Percentiles rank a stretch among this genome's conserved stretches.
Evolutionary conservation across 2,113 vertebrate genomes (phyloP).

Genomic region (Syngnathus scovelli): DNA sequence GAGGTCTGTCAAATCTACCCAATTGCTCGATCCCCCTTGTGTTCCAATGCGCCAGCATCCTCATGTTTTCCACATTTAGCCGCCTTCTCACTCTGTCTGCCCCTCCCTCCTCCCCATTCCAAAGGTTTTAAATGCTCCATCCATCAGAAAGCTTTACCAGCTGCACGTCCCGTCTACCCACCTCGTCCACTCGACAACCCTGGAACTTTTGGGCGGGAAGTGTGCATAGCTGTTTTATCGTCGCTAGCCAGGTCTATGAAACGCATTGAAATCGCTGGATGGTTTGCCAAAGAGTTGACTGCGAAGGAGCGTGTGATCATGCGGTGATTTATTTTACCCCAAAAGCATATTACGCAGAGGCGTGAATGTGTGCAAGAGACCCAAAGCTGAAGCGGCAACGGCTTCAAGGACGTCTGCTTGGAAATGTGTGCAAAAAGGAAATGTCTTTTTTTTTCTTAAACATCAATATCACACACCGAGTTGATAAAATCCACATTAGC

Average conservation of each 20-base stretch:
- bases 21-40: slow-evolving; percentile 50
- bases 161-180: slow-evolving; percentile 36
- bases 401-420: slow-evolving; percentile 20
- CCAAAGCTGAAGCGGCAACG: slow-evolving; percentile 21
- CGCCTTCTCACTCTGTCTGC: slow-evolving; percentile 40
- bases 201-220: slow-evolving; percentile 61
- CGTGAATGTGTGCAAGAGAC: slow-evolving; percentile 39
- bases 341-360: slow-evolving; percentile 54
- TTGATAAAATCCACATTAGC: slow-evolving; percentile 68
- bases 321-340: slow-evolving; percentile 61
- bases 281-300: slow-evolving; percentile 44
- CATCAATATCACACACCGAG: slow-evolving; percentile 59
- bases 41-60: slow-evolving; percentile 43
- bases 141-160: slow-evolving; percentile 62
- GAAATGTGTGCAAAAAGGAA: slow-evolving; percentile 26
- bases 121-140: slow-evolving; percentile 48
- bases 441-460: slow-evolving; percentile 39
- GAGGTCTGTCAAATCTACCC: slow-evolving; percentile 63
- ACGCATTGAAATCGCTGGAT: slow-evolving; percentile 46
- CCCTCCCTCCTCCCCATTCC: slow-evolving; percentile 35
- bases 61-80: slow-evolving; percentile 70
- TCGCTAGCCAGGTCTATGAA: slow-evolving; percentile 47
- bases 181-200: slow-evolving; percentile 45
- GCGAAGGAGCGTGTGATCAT: slow-evolving; percentile 48
- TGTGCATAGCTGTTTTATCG: slow-evolving; percentile 59